A percentile compares a stretch with the other conserved stretches of the same genome.
Conservation (phyloP, 1,140 invertebrate genomes). For the Zaprionus ghesquierei region DNA sequence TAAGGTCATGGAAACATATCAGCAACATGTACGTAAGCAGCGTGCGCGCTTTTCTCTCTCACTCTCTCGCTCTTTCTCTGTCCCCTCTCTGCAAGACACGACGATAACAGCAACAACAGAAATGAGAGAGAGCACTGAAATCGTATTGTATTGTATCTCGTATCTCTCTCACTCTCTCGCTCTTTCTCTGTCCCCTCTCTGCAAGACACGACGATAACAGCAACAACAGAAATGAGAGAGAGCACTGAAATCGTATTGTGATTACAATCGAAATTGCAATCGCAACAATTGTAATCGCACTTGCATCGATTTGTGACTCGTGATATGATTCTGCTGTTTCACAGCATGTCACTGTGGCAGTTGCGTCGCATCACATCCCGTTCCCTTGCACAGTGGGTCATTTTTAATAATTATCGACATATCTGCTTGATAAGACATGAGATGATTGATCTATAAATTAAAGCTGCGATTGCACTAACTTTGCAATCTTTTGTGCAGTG, state of each 20-base stretch:
- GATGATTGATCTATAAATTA: too few species aligned
- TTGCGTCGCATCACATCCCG: not conserved
- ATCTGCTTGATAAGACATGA: too few species aligned
- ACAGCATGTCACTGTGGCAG: not conserved
- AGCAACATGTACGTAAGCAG: constrained; percentile 32
- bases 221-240: not conserved
- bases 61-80: not conserved
- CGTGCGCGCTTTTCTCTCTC: not conserved
- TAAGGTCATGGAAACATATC: constrained; percentile 65
- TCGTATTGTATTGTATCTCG: too few species aligned
- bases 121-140: not conserved
- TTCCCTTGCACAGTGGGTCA: not conserved
- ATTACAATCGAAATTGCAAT: too few species aligned
- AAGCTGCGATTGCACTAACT: too few species aligned
- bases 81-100: not conserved
- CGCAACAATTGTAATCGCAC: not conserved
- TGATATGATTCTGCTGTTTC: not conserved
- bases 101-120: not conserved
- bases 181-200: not conserved
- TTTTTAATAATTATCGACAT: not conserved
- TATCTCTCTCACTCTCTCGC: not conserved
- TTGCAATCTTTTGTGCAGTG: too few species aligned
- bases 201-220: not conserved
- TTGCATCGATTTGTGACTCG: not conserved
- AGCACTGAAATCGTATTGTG: not conserved